phyloP scores from a whole-genome alignment of 2,797 vertebrate genomes.

The Microctenopoma steveboyesi region DNA sequence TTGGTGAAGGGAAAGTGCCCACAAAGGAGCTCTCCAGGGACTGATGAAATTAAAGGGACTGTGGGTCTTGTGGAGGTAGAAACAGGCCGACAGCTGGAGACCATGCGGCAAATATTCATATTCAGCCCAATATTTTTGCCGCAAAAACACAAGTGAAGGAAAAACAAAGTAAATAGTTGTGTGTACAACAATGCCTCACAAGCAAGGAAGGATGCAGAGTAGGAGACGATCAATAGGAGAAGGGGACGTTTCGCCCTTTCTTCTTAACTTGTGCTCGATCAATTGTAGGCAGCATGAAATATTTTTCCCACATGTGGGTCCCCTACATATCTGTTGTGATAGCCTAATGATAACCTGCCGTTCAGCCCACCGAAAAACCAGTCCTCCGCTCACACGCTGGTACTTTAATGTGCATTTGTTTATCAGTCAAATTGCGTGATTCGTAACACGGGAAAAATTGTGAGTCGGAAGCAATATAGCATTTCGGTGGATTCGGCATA shows the following conservation, averaged over 20 bases:
- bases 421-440: neutral
- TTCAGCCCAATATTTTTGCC: constrained; percentile 5
- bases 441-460: fast-evolving
- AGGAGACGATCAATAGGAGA: neutral
- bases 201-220: constrained; percentile 1
- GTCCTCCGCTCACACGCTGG: neutral
- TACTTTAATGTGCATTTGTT: neutral
- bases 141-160: neutral
- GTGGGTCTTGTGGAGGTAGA: constrained; percentile 20
- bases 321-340: too few relatives aligned
- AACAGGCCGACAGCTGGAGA: constrained; percentile 10
- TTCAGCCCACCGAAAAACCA: neutral
- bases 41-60: constrained; percentile 36
- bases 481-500: constrained; percentile 9
- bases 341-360: neutral
- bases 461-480: fast-evolving
- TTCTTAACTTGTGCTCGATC: neutral
- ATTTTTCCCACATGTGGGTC: neutral
- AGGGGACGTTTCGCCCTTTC: too few relatives aligned
- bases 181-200: neutral
- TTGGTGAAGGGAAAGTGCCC: constrained; percentile 22
- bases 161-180: neutral
- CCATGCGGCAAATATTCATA: constrained; percentile 3
- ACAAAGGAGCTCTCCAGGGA: constrained; percentile 18
- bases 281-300: neutral